phyloP scores from a whole-genome alignment of 2,797 vertebrate species.

The Poeciliopsis gracilis region DNA sequence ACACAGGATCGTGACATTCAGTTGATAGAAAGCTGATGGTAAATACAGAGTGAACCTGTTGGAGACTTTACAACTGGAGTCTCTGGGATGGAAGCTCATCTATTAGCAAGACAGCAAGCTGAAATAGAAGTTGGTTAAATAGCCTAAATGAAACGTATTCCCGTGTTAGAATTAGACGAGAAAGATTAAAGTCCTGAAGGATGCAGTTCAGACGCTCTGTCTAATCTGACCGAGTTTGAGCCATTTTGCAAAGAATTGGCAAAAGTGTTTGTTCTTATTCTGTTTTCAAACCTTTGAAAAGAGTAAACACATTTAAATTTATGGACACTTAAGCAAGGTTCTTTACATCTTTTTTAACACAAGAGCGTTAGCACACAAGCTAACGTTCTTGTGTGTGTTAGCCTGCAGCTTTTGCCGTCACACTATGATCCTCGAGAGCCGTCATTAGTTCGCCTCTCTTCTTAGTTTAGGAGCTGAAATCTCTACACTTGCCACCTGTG shows the following conservation, averaged over 20 bases:
- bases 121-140: not conserved
- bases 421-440: conserved; percentile 28
- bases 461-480: conserved; percentile 35
- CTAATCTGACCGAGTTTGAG: not conserved
- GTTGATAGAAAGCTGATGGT: not conserved
- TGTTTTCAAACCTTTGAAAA: not conserved
- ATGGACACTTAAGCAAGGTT: not conserved
- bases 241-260: not conserved
- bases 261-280: not conserved
- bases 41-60: not conserved
- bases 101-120: not conserved
- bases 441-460: conserved; percentile 37
- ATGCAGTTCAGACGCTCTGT: not conserved
- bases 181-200: not conserved
- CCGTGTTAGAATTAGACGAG: too few relatives aligned
- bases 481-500: conserved; percentile 11
- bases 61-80: not conserved
- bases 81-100: not conserved
- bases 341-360: not conserved
- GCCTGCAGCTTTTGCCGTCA: conserved; percentile 13
- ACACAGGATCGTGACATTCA: not conserved
- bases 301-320: not conserved
- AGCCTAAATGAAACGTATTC: not conserved
- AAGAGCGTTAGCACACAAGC: too few relatives aligned
- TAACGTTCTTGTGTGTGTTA: conserved; percentile 4